Evolutionary conservation across 2,888 invertebrate species (phyloP).

Genomic region (Cheilosia variabilis): DNA sequence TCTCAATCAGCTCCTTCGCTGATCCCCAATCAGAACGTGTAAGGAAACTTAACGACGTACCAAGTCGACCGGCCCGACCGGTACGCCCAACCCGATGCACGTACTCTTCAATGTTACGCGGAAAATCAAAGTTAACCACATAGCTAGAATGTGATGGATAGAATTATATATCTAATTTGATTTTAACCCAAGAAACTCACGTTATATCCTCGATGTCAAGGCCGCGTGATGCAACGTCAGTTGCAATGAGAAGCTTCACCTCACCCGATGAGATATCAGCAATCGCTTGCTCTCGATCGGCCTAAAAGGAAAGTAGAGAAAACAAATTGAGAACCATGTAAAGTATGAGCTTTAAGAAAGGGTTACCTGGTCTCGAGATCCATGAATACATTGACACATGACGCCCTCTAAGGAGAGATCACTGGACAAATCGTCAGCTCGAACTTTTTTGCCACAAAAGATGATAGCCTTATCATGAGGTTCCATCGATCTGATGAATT

Average conservation of each 20-base stretch:
- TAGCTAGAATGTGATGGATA: constrained; percentile 81
- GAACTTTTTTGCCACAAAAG: constrained; percentile 94
- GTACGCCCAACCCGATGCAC: constrained; percentile 96
- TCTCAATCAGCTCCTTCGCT: constrained; percentile 92
- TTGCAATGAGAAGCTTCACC: constrained; percentile 94
- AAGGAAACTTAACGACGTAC: constrained; percentile 92
- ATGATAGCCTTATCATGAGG: constrained; percentile 93
- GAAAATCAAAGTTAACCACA: constrained; percentile 97
- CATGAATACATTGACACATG: constrained; percentile 92
- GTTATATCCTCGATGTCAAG: constrained; percentile 95
- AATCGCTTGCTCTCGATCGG: constrained; percentile 91
- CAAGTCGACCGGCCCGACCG: constrained; percentile 94
- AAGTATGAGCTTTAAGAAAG: background rate
- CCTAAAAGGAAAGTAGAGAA: constrained; percentile 78
- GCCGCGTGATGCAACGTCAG: constrained; percentile 97
- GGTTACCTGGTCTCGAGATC: constrained; percentile 90
- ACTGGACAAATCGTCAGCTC: constrained; percentile 92
- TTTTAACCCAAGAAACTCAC: no score
- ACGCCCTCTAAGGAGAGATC: constrained; percentile 90
- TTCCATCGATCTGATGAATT: constrained; percentile 89
- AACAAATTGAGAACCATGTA: background rate
- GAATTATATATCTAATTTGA: background rate
- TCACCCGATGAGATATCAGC: constrained; percentile 91
- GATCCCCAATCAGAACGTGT: constrained; percentile 92
- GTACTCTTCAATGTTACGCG: constrained; percentile 97